Percentiles rank a stretch among this genome's conserved stretches.
Conservation (phyloP, 2,797 vertebrate genomes). For the Alca torda region DNA sequence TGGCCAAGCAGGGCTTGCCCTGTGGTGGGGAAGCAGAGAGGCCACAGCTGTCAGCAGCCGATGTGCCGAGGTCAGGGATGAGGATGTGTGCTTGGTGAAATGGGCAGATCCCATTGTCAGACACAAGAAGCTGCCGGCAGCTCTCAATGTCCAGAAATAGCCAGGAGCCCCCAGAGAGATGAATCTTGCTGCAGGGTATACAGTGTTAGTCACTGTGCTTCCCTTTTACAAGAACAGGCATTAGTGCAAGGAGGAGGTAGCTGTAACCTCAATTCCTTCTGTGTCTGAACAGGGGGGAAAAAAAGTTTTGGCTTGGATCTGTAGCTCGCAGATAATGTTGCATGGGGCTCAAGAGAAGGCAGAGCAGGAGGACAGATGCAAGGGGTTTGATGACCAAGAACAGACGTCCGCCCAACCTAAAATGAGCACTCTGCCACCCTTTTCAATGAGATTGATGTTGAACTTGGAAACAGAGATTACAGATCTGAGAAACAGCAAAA, state of each 20-base stretch:
- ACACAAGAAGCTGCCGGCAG: background rate
- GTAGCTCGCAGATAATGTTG: background rate
- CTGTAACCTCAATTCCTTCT: background rate
- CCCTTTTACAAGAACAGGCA: background rate
- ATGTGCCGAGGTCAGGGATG: background rate
- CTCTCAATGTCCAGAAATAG: background rate
- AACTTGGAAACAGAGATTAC: constrained; percentile 8
- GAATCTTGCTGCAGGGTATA: background rate
- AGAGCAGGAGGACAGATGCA: background rate
- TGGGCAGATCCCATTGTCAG: fast-evolving
- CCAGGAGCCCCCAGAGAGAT: background rate
- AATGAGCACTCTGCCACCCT: background rate
- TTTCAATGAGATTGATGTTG: background rate
- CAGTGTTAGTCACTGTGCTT: background rate
- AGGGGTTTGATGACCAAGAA: background rate
- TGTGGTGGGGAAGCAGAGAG: background rate
- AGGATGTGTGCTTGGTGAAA: fast-evolving
- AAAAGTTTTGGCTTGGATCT: background rate
- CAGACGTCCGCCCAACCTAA: background rate
- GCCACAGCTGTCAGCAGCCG: fast-evolving
- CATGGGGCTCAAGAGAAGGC: background rate
- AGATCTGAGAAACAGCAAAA: background rate
- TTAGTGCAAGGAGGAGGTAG: background rate
- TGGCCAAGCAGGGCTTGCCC: background rate
- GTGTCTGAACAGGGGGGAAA: background rate